Evolutionary conservation across 2,888 invertebrate genomes (phyloP), one percentile per base, ranked within the genome.

Genomic region (Sarcophaga rosellei): DNA sequence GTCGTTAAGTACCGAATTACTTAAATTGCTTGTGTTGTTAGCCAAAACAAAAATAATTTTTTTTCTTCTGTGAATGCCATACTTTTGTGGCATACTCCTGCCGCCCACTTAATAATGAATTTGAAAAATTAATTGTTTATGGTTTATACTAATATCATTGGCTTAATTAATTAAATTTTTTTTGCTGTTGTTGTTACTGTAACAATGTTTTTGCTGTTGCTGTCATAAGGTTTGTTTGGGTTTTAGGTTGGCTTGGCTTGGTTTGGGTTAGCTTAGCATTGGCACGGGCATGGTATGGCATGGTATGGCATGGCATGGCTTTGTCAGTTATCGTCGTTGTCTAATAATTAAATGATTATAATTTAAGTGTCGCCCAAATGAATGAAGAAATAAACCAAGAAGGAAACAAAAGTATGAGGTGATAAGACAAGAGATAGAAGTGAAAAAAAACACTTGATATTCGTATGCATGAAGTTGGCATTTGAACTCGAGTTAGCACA

Each of bases 301-400:
- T 35, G 35, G 35, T 2, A 35, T 35, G 35, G 35, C 35, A 35
- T 35, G 35, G 35, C 8, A 35, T 35, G 35, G 8, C 10, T 53
- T 17, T 63, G 45, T 6, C 35, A 35, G 44, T 47, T 74, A n/a
- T 65, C 21, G 21, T 59, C 17, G 25, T 35, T 74, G 53, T 17
- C 21, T 21, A 35, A 69, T 75, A 68, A 76, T 63, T 76, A 70
- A 81, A 76, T 81, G 59, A 82, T 82, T 78, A 78, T 73, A 45
- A 21, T 59, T 21, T 66, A 45, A 78, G 65, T 76, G 77, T 59
- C 76, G 73, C 59, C 21, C n/a, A 59, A 53, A 61, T 35, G 23
- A 73, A 62, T 10, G 23, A 4, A 53, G 53, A 4, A 82, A 73
- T 66, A 66, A 77, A 61, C 62, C 47, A 53, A 62, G 4, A 10